These are phyloP conservation scores for Hylaeus volcanicus DNA, from an alignment of 1,140 invertebrate species.

Conservation along the genomic window DNA sequence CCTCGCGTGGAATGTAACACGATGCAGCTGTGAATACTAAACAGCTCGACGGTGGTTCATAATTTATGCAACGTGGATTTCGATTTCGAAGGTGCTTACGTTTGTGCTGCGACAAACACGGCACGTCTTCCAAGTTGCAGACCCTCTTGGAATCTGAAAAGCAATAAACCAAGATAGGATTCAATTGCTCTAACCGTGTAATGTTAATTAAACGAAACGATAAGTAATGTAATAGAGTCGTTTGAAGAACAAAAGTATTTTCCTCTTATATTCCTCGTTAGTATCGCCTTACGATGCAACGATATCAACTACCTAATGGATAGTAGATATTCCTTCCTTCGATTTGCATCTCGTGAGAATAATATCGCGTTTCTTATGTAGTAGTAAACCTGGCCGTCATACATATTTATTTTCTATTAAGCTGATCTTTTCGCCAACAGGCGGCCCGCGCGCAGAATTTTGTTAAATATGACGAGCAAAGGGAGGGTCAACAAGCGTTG, in stretches of 20 bases:
- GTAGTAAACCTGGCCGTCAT: background rate
- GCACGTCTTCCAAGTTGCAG: conserved; percentile 15
- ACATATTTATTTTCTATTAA: background rate
- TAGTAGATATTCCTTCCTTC: too few species aligned
- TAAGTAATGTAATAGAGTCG: background rate
- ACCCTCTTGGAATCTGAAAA: conserved; percentile 22
- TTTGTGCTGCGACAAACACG: conserved; percentile 20
- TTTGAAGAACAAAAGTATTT: too few species aligned
- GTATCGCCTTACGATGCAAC: too few species aligned
- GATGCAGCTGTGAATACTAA: background rate
- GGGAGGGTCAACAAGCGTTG: background rate
- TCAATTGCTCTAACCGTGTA: background rate
- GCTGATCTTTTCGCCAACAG: background rate
- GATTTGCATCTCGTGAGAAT: background rate
- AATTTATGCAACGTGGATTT: conserved; percentile 3
- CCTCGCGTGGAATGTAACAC: too few species aligned
- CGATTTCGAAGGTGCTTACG: conserved; percentile 15
- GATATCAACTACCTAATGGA: too few species aligned
- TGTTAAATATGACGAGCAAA: background rate
- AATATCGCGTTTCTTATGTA: background rate
- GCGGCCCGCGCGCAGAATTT: background rate
- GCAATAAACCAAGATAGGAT: background rate
- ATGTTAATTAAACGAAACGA: background rate
- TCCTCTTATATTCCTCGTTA: too few species aligned
- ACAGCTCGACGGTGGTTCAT: background rate